Evolutionary conservation across 2,797 vertebrate species (phyloP).

Genomic region (Neosilurus hyrtlii): DNA sequence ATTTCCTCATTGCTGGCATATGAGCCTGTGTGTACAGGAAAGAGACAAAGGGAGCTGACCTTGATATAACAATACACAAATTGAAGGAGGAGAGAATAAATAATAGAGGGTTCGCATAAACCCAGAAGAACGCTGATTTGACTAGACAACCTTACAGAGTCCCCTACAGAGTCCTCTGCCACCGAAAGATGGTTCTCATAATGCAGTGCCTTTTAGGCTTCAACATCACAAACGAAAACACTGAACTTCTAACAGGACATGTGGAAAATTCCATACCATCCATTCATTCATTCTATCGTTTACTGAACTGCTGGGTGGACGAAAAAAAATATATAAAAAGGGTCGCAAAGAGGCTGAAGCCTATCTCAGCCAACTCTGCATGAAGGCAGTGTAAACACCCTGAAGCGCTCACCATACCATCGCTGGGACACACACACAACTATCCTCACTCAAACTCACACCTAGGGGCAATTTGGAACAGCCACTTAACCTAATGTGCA

Average conservation of each 20-base stretch:
- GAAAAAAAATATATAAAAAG: too few species aligned
- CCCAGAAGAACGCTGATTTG: conserved; percentile 17
- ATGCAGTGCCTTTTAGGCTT: neutral
- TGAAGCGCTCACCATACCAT: too few species aligned
- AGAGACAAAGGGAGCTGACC: conserved; percentile 21
- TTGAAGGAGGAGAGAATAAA: conserved; percentile 10
- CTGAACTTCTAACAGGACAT: neutral
- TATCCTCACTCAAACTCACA: too few species aligned
- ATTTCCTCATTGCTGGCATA: neutral
- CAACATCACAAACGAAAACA: neutral
- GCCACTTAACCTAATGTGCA: too few species aligned
- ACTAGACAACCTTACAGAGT: conserved; percentile 26
- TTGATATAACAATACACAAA: conserved; percentile 26
- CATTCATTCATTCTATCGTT: too few species aligned
- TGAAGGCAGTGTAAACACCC: too few species aligned
- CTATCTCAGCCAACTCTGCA: too few species aligned
- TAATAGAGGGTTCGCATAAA: conserved; percentile 22
- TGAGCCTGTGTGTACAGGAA: neutral
- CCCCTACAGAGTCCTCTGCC: neutral
- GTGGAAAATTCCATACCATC: too few species aligned
- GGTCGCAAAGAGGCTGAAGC: too few species aligned
- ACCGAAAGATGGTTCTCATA: conserved; percentile 19
- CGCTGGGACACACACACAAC: too few species aligned
- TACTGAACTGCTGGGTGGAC: too few species aligned
- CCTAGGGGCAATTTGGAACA: too few species aligned